Evolutionary conservation across 2,888 invertebrate species (phyloP).

Genomic region (Balanococcus diminutus): DNA sequence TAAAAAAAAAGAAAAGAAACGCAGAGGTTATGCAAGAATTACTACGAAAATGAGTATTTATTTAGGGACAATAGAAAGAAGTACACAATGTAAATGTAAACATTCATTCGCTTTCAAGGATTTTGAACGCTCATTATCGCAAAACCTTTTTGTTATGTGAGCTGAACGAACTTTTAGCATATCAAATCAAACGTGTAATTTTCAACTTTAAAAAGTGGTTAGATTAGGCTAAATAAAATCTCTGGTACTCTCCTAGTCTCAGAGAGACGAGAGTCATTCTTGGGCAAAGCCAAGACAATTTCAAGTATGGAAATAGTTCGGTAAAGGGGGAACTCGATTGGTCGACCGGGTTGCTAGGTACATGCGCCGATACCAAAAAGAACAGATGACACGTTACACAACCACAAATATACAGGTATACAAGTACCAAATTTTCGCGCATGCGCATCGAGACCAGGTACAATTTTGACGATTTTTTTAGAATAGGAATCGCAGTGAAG

Average conservation of each 20-base stretch:
- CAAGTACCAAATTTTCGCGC: no score
- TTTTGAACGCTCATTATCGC: background rate
- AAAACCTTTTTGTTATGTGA: background rate
- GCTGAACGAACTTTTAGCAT: background rate
- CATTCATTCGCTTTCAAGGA: constrained; percentile 18
- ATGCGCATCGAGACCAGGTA: no score
- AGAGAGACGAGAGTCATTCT: background rate
- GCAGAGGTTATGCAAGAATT: constrained; percentile 29
- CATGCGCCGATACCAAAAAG: no score
- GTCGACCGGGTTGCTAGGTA: no score
- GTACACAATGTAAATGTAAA: background rate
- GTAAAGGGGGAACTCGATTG: no score
- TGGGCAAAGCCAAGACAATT: background rate
- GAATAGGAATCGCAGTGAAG: no score
- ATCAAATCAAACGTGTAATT: background rate
- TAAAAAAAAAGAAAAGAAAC: background rate
- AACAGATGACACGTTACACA: no score
- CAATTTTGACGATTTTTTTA: no score
- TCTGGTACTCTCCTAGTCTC: background rate
- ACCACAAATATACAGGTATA: no score
- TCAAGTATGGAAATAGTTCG: no score
- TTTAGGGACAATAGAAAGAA: constrained; percentile 30
- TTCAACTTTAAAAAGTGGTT: no score
- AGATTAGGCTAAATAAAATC: background rate
- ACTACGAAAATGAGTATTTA: background rate